Evolutionary conservation across 2,113 vertebrate species (phyloP).

Genomic region (Opisthocomus hoazin): DNA sequence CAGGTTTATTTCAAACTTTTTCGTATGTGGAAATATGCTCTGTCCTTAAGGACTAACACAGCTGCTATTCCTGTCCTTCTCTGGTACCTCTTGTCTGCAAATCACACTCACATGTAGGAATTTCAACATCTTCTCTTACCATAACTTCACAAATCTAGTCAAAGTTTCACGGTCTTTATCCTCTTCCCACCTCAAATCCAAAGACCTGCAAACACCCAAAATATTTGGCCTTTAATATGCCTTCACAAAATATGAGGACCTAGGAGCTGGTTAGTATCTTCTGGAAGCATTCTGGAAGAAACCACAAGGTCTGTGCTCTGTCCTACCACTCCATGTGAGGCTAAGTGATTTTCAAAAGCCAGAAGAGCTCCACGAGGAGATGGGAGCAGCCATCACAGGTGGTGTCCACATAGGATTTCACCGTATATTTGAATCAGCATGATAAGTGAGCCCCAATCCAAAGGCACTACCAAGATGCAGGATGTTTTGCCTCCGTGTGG

Average conservation of each 20-base stretch:
- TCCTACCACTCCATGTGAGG: neutral
- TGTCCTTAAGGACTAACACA: neutral
- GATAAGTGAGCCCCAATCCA: neutral
- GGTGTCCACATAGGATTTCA: neutral
- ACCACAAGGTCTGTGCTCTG: neutral
- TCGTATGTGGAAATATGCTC: neutral
- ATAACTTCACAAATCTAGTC: neutral
- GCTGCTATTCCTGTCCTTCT: neutral
- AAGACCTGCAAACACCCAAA: constrained; percentile 16
- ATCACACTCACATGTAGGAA: neutral
- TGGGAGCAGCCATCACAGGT: neutral
- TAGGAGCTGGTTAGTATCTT: neutral
- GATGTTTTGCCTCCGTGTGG: neutral
- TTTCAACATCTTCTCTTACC: constrained; percentile 23
- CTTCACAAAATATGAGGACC: neutral
- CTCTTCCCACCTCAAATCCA: neutral
- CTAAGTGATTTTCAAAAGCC: neutral
- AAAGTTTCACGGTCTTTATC: neutral
- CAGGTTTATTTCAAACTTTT: neutral
- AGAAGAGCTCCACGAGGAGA: neutral
- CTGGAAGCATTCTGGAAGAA: neutral
- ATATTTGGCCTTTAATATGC: neutral
- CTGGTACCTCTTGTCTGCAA: neutral
- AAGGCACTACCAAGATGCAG: neutral
- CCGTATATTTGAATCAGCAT: neutral